Conservation (phyloP, 2,113 vertebrate genomes). For the Rhabdornis inornatus region DNA sequence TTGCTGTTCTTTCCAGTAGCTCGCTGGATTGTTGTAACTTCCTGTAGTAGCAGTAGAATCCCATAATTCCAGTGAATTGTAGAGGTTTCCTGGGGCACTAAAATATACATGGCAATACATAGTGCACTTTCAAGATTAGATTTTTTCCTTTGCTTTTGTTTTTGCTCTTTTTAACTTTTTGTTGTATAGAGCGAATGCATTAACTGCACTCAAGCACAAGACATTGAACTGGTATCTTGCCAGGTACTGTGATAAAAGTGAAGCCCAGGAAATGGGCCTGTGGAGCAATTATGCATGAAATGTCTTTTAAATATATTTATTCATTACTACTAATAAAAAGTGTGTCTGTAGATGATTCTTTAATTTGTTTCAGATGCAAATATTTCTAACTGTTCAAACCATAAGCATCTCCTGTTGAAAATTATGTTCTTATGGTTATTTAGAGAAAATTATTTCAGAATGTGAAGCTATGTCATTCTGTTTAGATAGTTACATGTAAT, state of each 20-base stretch:
- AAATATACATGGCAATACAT: background rate
- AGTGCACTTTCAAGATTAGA: background rate
- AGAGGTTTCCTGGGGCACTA: background rate
- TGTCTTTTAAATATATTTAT: conserved; percentile 58
- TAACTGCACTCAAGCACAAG: background rate
- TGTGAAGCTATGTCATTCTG: conserved; percentile 14
- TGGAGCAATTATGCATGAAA: conserved; percentile 49
- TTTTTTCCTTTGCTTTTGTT: background rate
- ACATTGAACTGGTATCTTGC: background rate
- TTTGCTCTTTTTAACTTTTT: background rate
- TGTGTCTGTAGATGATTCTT: conserved; percentile 53
- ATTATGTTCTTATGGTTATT: conserved; percentile 57
- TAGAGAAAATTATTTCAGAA: conserved; percentile 47
- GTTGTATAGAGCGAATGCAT: background rate
- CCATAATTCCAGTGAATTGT: background rate
- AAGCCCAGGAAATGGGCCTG: conserved; percentile 41
- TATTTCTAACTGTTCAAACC: conserved; percentile 53
- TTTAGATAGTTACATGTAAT: conserved; percentile 22
- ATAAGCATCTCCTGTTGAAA: conserved; percentile 54
- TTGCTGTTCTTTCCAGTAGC: background rate
- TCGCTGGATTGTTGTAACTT: background rate
- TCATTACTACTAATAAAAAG: conserved; percentile 51
- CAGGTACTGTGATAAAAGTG: conserved; percentile 4
- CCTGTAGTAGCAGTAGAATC: background rate
- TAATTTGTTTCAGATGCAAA: conserved; percentile 61